Conservation (phyloP, 2,888 invertebrate species). For the Pherbina coryleti region DNA sequence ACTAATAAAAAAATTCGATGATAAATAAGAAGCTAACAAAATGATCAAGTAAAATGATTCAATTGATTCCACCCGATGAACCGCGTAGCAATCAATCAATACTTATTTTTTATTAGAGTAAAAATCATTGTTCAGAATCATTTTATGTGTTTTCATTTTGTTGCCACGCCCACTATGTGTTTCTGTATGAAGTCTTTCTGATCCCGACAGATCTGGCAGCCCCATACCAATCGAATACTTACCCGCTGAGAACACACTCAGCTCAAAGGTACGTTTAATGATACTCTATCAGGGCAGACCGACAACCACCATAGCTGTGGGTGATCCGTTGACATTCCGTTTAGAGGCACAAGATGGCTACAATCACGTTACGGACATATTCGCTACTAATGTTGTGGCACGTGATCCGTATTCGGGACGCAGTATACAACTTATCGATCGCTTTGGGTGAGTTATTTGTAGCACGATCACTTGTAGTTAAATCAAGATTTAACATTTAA, state of each 20-base stretch:
- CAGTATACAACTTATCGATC: constrained; percentile 89
- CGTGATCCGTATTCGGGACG: constrained; percentile 92
- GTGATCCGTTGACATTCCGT: constrained; percentile 90
- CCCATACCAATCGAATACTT: constrained; percentile 93
- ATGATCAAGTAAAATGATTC: constrained; percentile 26
- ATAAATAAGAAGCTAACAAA: constrained; percentile 40
- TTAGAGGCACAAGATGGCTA: constrained; percentile 91
- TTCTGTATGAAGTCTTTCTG: constrained; percentile 70
- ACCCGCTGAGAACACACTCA: constrained; percentile 90
- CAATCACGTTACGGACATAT: constrained; percentile 89
- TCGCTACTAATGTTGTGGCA: constrained; percentile 92
- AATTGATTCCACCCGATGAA: too few relatives aligned
- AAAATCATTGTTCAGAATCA: constrained; percentile 4
- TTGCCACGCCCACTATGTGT: constrained; percentile 46
- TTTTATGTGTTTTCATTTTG: constrained; percentile 45
- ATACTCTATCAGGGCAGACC: constrained; percentile 92
- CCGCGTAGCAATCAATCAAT: too few relatives aligned
- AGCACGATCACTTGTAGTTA: too few relatives aligned
- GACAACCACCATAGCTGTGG: constrained; percentile 93
- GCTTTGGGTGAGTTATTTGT: constrained; percentile 79
- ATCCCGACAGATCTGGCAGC: constrained; percentile 83
- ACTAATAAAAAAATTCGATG: constrained; percentile 46
- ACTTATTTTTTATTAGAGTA: not conserved
- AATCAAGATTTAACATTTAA: too few relatives aligned
- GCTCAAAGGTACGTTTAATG: constrained; percentile 85